Conservation (phyloP, 2,113 vertebrate species). For the Neodon shergylaensis region DNA sequence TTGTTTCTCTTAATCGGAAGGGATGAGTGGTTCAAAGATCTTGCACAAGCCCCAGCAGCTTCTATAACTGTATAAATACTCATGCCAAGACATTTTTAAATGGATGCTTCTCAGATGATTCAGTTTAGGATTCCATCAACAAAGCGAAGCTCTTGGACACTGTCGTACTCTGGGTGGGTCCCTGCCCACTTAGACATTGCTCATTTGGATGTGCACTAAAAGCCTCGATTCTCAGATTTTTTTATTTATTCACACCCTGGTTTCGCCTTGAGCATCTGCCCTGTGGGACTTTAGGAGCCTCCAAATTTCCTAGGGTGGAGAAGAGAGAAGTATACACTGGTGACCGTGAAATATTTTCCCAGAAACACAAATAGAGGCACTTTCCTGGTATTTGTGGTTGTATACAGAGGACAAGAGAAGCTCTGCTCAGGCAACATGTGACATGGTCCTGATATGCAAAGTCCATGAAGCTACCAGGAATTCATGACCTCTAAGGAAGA, state of each 20-base stretch:
- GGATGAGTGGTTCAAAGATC: slow-evolving; percentile 20
- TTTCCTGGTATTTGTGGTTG: neutral
- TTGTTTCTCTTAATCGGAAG: neutral
- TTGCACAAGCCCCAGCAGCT: neutral
- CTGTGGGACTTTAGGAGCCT: neutral
- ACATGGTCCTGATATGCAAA: neutral
- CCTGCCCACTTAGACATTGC: neutral
- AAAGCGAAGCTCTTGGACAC: slow-evolving; percentile 4
- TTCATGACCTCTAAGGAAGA: neutral
- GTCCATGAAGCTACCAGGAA: no score
- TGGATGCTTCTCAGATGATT: slow-evolving; percentile 62
- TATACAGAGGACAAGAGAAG: neutral
- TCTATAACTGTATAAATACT: slow-evolving; percentile 21
- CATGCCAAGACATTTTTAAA: slow-evolving; percentile 40
- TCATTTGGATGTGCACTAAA: neutral
- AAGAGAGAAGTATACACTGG: neutral
- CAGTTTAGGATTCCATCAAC: slow-evolving; percentile 1
- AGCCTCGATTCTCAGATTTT: neutral
- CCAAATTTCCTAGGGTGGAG: neutral
- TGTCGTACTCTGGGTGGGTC: neutral
- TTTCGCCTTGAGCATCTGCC: neutral
- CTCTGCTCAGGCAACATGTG: neutral
- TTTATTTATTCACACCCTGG: neutral
- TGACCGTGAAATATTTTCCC: neutral
- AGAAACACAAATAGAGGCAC: slow-evolving; percentile 8